These are phyloP conservation scores for Oxyura jamaicensis DNA, from an alignment of 2,113 vertebrate species.

Conservation along the genomic window DNA sequence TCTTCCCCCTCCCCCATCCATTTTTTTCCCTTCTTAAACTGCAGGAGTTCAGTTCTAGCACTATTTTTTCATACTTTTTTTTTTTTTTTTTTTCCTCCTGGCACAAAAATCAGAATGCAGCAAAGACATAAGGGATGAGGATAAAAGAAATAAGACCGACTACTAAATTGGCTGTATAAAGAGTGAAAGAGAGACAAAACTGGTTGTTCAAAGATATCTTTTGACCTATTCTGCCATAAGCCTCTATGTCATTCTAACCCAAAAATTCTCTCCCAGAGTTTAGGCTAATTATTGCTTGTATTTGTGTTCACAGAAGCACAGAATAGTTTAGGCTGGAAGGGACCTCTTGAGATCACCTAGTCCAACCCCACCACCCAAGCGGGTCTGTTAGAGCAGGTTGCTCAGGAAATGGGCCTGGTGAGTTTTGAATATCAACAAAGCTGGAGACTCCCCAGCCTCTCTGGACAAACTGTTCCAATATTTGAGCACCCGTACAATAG, in stretches of 20 bases:
- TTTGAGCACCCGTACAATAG: background rate
- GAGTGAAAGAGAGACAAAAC: background rate
- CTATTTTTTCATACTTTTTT: constrained; percentile 22
- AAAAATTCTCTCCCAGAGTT: background rate
- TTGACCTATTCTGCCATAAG: background rate
- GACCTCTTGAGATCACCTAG: background rate
- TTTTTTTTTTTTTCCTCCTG: constrained; percentile 11
- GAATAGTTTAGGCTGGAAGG: background rate
- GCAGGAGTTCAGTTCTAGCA: background rate
- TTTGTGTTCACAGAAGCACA: background rate
- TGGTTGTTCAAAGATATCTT: background rate
- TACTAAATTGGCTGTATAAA: constrained; percentile 52
- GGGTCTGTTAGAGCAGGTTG: background rate
- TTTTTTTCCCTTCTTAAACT: constrained; percentile 4
- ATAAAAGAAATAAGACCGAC: constrained; percentile 65
- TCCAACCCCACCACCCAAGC: background rate
- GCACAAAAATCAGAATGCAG: constrained; percentile 46
- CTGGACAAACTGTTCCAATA: background rate
- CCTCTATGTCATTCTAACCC: background rate
- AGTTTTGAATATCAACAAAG: background rate
- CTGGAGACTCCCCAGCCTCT: background rate
- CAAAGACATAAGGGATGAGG: constrained; percentile 38
- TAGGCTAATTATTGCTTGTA: background rate
- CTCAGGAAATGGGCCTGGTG: background rate
- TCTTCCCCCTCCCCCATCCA: background rate